Evolutionary conservation across 2,113 vertebrate genomes (phyloP).

Genomic region (Trogon melanurus): DNA sequence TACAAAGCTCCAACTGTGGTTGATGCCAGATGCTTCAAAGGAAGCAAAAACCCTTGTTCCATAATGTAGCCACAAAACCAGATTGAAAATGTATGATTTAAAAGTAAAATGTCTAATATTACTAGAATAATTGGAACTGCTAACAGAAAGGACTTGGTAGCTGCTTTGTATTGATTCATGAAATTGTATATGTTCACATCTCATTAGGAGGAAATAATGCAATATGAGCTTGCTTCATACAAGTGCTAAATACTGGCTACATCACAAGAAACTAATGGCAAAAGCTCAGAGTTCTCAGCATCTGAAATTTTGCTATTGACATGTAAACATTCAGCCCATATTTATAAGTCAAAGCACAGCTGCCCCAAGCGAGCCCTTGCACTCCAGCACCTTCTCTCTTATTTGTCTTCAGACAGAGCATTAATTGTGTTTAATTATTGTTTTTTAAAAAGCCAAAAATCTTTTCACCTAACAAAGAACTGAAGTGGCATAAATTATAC

Average conservation of each 20-base stretch:
- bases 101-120: background rate
- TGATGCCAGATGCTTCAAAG: background rate
- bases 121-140: background rate
- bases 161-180: background rate
- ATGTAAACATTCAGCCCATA: background rate
- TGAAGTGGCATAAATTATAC: background rate
- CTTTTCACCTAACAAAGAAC: background rate
- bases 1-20: background rate
- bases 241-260: background rate
- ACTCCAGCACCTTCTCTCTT: background rate
- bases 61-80: background rate
- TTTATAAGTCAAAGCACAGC: background rate
- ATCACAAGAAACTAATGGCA: background rate
- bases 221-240: background rate
- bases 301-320: background rate
- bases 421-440: background rate
- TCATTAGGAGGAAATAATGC: background rate
- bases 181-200: background rate
- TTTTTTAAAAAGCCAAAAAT: background rate
- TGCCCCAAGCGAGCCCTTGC: background rate
- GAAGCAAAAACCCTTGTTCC: background rate
- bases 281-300: background rate
- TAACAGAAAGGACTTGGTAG: background rate
- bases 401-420: background rate
- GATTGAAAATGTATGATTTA: background rate